phyloP scores from a whole-genome alignment of 2,888 invertebrate species.

The Ophion ellenae region DNA sequence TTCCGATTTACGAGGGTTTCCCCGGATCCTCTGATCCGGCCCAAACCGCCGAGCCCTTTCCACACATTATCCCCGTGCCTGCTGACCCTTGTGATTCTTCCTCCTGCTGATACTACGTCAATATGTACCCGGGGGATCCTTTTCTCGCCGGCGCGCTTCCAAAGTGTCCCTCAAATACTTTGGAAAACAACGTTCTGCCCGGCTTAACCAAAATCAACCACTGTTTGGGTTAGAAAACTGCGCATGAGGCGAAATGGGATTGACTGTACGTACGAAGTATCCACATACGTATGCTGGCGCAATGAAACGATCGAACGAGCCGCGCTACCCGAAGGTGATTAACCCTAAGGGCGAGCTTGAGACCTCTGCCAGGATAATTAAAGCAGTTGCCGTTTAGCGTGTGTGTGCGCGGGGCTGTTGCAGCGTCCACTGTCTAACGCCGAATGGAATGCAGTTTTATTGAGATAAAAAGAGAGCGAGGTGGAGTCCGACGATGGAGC shows the following conservation, averaged over 20 bases:
- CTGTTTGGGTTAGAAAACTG: slow-evolving; percentile 43
- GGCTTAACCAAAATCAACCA: not conserved
- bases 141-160: slow-evolving; percentile 30
- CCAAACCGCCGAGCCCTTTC: slow-evolving; percentile 63
- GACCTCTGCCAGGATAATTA: slow-evolving; percentile 75
- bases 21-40: slow-evolving; percentile 69
- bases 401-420: slow-evolving; percentile 53
- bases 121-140: slow-evolving; percentile 49
- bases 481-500: slow-evolving; percentile 57
- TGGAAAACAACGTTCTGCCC: not conserved
- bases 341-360: slow-evolving; percentile 68
- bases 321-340: slow-evolving; percentile 67
- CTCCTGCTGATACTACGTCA: slow-evolving; percentile 34
- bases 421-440: slow-evolving; percentile 70
- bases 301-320: slow-evolving; percentile 61
- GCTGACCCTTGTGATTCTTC: slow-evolving; percentile 51
- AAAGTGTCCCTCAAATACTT: slow-evolving; percentile 31
- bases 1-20: slow-evolving; percentile 78
- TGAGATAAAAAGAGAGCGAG: slow-evolving; percentile 71
- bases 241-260: slow-evolving; percentile 49
- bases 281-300: slow-evolving; percentile 30
- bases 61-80: slow-evolving; percentile 37
- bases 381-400: slow-evolving; percentile 74
- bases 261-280: slow-evolving; percentile 34
- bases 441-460: slow-evolving; percentile 80